phyloP scores from a whole-genome alignment of 2,888 invertebrate species.

The Sceliomorpha sp. region DNA sequence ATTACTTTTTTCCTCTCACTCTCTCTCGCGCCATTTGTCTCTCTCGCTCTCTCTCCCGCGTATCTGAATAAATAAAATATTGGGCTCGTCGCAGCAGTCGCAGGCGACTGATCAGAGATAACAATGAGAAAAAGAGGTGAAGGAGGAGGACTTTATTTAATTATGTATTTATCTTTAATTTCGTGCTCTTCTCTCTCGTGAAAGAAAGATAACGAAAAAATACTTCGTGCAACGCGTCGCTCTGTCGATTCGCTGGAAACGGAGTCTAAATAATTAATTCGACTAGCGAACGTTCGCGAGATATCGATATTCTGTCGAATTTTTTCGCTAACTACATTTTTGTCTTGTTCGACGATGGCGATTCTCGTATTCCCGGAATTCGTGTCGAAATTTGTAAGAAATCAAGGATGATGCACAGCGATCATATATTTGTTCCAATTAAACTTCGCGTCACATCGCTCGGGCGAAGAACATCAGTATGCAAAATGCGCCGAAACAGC shows the following conservation, averaged over 20 bases:
- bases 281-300: background rate
- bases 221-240: slow-evolving; percentile 36
- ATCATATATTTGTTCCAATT: background rate
- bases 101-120: slow-evolving; percentile 74
- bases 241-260: slow-evolving; percentile 10
- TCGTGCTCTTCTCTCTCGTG: slow-evolving; percentile 39
- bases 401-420: no score
- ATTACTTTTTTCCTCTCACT: slow-evolving; percentile 74
- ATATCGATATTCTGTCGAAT: no score
- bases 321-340: no score
- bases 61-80: slow-evolving; percentile 81
- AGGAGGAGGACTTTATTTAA: slow-evolving; percentile 76
- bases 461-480: slow-evolving; percentile 69
- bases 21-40: slow-evolving; percentile 62
- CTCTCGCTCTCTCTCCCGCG: slow-evolving; percentile 65
- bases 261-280: slow-evolving; percentile 37
- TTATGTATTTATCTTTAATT: slow-evolving; percentile 65
- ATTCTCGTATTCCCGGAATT: no score
- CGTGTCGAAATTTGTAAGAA: no score
- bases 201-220: slow-evolving; percentile 47
- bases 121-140: slow-evolving; percentile 70
- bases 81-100: slow-evolving; percentile 71
- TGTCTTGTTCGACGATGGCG: no score
- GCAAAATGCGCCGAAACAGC: slow-evolving; percentile 68
- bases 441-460: slow-evolving; percentile 41